phyloP scores from a whole-genome alignment of 2,888 invertebrate genomes.

The Bombyx huttoni region DNA sequence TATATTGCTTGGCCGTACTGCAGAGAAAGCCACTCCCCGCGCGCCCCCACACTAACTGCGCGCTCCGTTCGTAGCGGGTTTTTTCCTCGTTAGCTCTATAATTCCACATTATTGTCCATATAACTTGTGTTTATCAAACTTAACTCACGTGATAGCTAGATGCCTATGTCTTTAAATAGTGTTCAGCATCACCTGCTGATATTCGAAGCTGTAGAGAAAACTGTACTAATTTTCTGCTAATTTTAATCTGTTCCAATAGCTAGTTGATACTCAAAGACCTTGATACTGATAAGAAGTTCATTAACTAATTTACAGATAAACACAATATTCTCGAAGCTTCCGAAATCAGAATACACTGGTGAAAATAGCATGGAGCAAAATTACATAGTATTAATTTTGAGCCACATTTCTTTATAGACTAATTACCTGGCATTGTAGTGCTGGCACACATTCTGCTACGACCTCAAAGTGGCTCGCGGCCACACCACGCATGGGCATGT shows the following conservation, averaged over 20 bases:
- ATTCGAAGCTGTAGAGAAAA: background rate
- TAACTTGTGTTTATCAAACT: slow-evolving; percentile 57
- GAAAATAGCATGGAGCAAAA: background rate
- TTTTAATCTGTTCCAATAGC: background rate
- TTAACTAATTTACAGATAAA: slow-evolving; percentile 24
- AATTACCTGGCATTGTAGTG: slow-evolving; percentile 68
- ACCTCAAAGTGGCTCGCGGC: slow-evolving; percentile 64
- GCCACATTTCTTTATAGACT: slow-evolving; percentile 63
- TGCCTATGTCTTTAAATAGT: background rate
- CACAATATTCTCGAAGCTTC: background rate
- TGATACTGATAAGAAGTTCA: background rate
- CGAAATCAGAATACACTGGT: too few relatives aligned
- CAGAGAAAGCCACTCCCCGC: slow-evolving; percentile 69
- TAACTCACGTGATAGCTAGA: slow-evolving; percentile 31
- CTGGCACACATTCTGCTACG: slow-evolving; percentile 63
- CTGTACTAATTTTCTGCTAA: background rate
- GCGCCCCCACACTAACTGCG: slow-evolving; percentile 43
- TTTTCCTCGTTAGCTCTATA: slow-evolving; percentile 69
- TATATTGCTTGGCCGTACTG: slow-evolving; percentile 56
- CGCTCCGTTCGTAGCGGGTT: slow-evolving; percentile 57
- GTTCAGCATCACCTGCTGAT: background rate
- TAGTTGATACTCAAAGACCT: background rate
- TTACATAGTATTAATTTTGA: slow-evolving; percentile 35
- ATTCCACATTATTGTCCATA: slow-evolving; percentile 51
- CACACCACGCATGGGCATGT: slow-evolving; percentile 55